Evolutionary conservation across 2,888 invertebrate genomes (phyloP), one percentile per base, ranked within the genome.

Genomic region (Dichetophora obliterata): DNA sequence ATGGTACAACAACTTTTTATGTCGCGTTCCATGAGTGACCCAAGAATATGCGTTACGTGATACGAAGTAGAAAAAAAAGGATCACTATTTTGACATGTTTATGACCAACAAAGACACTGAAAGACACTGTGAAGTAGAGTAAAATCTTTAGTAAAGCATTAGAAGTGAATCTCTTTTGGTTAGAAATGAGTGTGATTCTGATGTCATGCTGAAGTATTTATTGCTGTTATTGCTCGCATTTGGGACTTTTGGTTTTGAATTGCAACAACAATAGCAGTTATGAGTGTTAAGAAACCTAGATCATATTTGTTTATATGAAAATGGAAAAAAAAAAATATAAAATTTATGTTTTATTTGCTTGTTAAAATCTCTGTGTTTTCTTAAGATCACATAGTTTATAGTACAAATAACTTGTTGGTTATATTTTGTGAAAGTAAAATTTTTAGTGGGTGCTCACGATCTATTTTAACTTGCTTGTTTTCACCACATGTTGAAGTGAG

Each of bases 131-230:
- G 68, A 27, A n/a, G 9, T 14, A 8, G 24, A 68, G 66, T n/a
- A 9, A 43, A 11, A 43, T 43, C 43, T 43, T 1, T 4, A 37
- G 3, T 22, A 37, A 37, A 59, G 16, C 22, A 48, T n/a, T 8
- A 48, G 24, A 31, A 19, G 24, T 43, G 52, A 27, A 14, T 31
- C 54, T 61, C n/a, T 54, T 59, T 71, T n/a, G 24, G 27, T 14
- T 54, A 14, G 6, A 1, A 63, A 37, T 50, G 63, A 34, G 14
- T 24, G 57, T 65, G 54, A 61, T 75, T 77, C 78, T 77, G 76
- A 78, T 79, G 75, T 75, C 76, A 79, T 54, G 80, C 52, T 79
- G 81, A 81, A 71, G 77, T 81, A 81, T 80, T 81, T 81, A 81
- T 81, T 71, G 65, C 52, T 75, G 75, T 59, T 76, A 69, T 74